Evolutionary conservation across 2,797 vertebrate species (phyloP), one percentile per base, ranked within the genome.

Genomic region (Parauchenoglanis ngamensis): DNA sequence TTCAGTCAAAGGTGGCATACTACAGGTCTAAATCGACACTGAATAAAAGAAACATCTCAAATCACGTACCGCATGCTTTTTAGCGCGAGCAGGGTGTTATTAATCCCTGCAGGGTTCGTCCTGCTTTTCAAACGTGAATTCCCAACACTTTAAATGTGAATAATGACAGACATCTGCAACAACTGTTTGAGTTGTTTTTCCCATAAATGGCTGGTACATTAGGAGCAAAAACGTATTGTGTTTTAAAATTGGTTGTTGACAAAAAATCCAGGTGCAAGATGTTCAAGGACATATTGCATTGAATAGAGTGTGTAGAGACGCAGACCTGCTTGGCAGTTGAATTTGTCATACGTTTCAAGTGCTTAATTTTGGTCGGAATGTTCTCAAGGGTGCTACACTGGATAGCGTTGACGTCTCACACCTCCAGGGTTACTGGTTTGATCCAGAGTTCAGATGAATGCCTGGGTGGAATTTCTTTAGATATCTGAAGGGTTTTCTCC

Each of bases 21-120:
- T 49, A 2, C 46, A n/a, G 49, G 46, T 73, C 44, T 49, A 54
- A 28, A 77, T 77, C 13, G 2, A 2, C 25, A 77, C 25, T 17
- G 46, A 77, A 77, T 15, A 59, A 59, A 79, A 57, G 31, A 57
- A 59, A 79, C 35, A 79, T 79, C 77, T 79, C 31, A 23, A 12
- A 57, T 57, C 17, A 2, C 3, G 0, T 57, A 21, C 19, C 7
- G 13, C 31, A 5, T 8, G 77, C 54, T 2, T 40, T 23, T 59
- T 79, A 35, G 19, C 3, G 4, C 2, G 19, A 59, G 31, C 28
- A 12, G 54, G 40, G 54, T 31, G 77, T 40, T 59, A 40, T 79
- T 79, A 79, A 40, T 79, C 54, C 77, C 77, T 57, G 77, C 77
- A 40, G 77, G 15, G 10, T 59, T 79, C 31, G 8, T 40, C 28